These are phyloP conservation scores for Drosophila azteca DNA, from an alignment of 1,140 invertebrate species.

Conservation along the genomic window DNA sequence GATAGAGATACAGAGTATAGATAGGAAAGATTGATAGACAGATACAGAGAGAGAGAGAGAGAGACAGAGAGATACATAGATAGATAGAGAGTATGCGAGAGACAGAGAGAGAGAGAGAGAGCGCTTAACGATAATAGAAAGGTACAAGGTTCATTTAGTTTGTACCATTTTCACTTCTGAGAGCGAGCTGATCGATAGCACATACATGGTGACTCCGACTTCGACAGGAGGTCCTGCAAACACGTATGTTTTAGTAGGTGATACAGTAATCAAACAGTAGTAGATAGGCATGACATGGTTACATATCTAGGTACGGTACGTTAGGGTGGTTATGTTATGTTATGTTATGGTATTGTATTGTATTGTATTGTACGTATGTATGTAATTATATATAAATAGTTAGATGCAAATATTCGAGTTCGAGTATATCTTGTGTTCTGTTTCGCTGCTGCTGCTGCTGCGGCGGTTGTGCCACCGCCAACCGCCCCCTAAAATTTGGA, in stretches of 20 bases:
- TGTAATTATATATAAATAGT: too few relatives aligned
- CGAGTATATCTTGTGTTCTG: too few relatives aligned
- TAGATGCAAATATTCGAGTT: too few relatives aligned
- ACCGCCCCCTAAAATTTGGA: too few relatives aligned
- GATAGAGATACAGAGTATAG: constrained; percentile 46
- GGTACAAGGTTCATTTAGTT: constrained; percentile 82
- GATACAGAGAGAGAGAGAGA: constrained; percentile 44
- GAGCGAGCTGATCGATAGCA: constrained; percentile 99
- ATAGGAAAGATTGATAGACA: constrained; percentile 46
- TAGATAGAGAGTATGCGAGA: constrained; percentile 46
- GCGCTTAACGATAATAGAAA: constrained; percentile 61
- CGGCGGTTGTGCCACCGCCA: too few relatives aligned
- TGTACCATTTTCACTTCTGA: constrained; percentile 99
- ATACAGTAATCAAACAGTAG: background rate
- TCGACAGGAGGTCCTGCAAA: constrained; percentile 96
- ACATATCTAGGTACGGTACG: too few relatives aligned
- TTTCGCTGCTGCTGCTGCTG: too few relatives aligned
- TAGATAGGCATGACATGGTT: too few relatives aligned
- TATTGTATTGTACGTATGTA: too few relatives aligned
- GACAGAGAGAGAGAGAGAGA: constrained; percentile 29
- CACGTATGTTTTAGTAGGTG: constrained; percentile 68
- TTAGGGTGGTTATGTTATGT: too few relatives aligned
- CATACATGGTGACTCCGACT: constrained; percentile 98
- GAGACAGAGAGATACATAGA: constrained; percentile 25
- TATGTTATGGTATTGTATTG: too few relatives aligned